phyloP scores from a whole-genome alignment of 2,888 invertebrate species.

The Portevinia maculata region DNA sequence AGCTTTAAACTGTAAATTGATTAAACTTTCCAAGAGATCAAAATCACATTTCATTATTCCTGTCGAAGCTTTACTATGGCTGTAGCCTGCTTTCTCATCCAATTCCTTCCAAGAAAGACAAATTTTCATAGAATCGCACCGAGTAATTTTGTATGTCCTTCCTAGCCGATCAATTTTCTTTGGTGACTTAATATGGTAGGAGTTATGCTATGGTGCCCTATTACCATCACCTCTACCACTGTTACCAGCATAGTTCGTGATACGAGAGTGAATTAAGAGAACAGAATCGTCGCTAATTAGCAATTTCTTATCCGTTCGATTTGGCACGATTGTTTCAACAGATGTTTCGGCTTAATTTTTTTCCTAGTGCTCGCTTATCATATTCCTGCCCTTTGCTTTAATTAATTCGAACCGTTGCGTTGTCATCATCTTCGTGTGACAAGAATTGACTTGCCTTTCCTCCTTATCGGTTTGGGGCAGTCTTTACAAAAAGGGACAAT shows the following conservation, averaged over 20 bases:
- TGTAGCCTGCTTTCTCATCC: constrained; percentile 1
- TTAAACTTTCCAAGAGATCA: constrained; percentile 61
- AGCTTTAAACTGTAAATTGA: constrained; percentile 57
- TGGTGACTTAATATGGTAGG: constrained; percentile 21
- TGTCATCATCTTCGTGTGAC: background rate
- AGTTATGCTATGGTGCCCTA: background rate
- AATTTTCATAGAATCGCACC: background rate
- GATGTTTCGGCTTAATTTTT: constrained; percentile 61
- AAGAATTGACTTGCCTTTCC: constrained; percentile 44
- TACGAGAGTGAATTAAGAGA: constrained; percentile 60
- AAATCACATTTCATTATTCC: constrained; percentile 50
- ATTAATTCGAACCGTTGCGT: constrained; percentile 65
- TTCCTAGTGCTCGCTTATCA: background rate
- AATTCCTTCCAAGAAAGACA: background rate
- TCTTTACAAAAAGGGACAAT: constrained; percentile 38
- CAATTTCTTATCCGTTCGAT: constrained; percentile 73
- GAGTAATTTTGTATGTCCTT: background rate
- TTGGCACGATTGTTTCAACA: constrained; percentile 70
- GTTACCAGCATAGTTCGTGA: background rate
- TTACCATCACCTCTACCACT: constrained; percentile 13
- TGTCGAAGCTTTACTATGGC: constrained; percentile 7
- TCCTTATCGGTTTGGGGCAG: background rate
- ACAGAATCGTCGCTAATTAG: constrained; percentile 71
- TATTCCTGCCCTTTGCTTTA: constrained; percentile 48
- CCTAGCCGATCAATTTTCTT: constrained; percentile 46